phyloP scores from a whole-genome alignment of 2,888 invertebrate genomes.

The Tetheella fluctuosa region DNA sequence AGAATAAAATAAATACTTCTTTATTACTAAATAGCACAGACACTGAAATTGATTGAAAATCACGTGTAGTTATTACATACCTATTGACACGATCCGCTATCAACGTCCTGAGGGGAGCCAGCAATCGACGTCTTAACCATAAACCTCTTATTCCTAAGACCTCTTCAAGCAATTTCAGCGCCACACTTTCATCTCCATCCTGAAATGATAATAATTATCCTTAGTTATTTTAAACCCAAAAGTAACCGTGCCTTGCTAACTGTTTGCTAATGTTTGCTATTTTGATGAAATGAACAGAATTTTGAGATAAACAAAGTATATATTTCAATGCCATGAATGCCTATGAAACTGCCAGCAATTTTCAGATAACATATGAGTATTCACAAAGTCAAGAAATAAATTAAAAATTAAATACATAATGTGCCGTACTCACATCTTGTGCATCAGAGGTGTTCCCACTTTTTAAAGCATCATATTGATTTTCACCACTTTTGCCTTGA shows the following conservation, averaged over 20 bases:
- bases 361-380: too few relatives aligned
- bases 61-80: conserved; percentile 49
- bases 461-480: conserved; percentile 62
- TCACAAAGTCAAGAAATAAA: background rate
- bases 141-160: conserved; percentile 72
- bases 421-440: conserved; percentile 63
- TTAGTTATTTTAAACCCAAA: background rate
- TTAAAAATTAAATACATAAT: too few relatives aligned
- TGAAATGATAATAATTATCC: conserved; percentile 25
- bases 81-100: conserved; percentile 77
- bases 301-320: too few relatives aligned
- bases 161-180: conserved; percentile 70
- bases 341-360: too few relatives aligned
- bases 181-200: conserved; percentile 75
- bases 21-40: background rate
- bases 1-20: conserved; percentile 22
- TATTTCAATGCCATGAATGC: too few relatives aligned
- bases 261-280: background rate
- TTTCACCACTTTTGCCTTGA: conserved; percentile 79
- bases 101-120: conserved; percentile 72
- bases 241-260: background rate
- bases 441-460: conserved; percentile 65
- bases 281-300: too few relatives aligned
- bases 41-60: background rate
- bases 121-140: conserved; percentile 68